Conservation (phyloP, 2,113 vertebrate genomes). For the Isichthys henryi region DNA sequence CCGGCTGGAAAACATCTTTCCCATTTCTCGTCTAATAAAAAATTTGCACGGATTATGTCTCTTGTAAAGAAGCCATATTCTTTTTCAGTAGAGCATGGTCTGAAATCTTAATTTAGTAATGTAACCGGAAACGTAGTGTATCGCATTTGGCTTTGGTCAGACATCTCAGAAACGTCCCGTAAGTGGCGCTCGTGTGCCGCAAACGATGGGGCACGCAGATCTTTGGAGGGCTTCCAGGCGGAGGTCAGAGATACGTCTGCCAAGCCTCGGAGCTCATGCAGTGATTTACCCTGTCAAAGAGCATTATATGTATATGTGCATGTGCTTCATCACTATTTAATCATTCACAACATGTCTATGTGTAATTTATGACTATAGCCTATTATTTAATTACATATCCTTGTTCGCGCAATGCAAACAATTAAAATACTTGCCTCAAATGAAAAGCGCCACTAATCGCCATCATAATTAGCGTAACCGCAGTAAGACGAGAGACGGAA, state of each 20-base stretch:
- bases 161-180: not conserved
- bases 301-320: not conserved
- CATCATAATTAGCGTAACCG: not conserved
- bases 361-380: not conserved
- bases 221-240: not conserved
- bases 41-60: not conserved
- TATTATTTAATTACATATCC: not conserved
- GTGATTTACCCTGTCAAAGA: not conserved
- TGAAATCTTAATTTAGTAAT: not conserved
- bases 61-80: not conserved
- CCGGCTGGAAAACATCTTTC: not conserved
- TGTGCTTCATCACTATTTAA: not conserved
- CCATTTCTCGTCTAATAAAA: not conserved
- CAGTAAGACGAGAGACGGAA: not conserved
- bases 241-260: not conserved
- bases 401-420: not conserved
- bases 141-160: not conserved
- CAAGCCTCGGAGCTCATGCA: not conserved
- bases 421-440: not conserved
- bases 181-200: conserved; percentile 6
- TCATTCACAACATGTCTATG: not conserved
- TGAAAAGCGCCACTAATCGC: not conserved
- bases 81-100: not conserved
- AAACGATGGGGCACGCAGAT: not conserved
- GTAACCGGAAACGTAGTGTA: not conserved